phyloP scores from a whole-genome alignment of 2,797 vertebrate species.

The Podarcis lilfordi region DNA sequence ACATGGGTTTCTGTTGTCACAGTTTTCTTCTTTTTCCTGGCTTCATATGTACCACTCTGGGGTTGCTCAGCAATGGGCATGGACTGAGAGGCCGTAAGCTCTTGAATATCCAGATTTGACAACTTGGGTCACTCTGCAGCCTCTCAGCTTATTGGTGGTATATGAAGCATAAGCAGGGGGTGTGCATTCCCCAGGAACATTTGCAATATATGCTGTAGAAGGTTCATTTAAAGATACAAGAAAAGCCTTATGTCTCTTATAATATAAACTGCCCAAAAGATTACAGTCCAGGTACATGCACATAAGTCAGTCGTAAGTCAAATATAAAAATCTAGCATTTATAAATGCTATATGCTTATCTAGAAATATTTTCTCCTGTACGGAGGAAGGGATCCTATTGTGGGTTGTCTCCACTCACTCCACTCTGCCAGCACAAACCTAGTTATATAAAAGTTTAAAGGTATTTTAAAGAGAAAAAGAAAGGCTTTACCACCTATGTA shows the following conservation, averaged over 20 bases:
- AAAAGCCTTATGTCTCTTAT: not conserved
- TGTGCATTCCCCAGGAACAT: not conserved
- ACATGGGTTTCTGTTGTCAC: not conserved
- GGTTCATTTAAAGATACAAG: not conserved
- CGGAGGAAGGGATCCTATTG: no score
- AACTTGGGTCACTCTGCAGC: not conserved
- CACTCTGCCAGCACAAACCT: no score
- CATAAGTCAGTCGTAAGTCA: no score
- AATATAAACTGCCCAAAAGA: not conserved
- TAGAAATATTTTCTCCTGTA: no score
- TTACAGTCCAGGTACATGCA: not conserved
- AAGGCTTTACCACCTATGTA: not conserved
- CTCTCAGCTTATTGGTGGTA: not conserved
- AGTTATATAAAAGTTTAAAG: no score
- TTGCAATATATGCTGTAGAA: not conserved
- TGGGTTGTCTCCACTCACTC: no score
- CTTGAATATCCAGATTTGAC: not conserved
- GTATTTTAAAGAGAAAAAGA: no score
- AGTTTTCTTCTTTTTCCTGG: accelerated
- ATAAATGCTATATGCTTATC: no score
- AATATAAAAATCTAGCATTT: no score
- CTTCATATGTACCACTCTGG: not conserved
- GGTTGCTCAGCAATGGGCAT: not conserved
- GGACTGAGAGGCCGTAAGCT: no score
- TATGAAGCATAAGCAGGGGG: not conserved